Conservation (phyloP, 30 jellyfish, hydroid and myxozoan genomes). For the Turritopsis dohrnii region DNA sequence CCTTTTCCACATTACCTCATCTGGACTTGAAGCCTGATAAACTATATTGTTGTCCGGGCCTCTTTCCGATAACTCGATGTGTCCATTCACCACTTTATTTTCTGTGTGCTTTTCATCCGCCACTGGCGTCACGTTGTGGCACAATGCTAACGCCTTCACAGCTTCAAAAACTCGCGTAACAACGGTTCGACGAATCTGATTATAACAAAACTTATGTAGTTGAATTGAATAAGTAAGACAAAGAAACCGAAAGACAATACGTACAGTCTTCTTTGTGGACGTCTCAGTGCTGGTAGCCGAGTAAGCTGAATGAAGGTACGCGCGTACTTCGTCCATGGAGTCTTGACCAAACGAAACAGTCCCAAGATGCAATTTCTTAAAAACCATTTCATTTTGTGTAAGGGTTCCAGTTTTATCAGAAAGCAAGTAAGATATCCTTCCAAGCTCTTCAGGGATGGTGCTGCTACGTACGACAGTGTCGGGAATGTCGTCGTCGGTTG, state of each 20-base stretch:
- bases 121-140: conserved; percentile 94
- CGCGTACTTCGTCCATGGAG: conserved; percentile 78
- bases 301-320: conserved; percentile 48
- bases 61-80: conserved; percentile 56
- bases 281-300: conserved; percentile 46
- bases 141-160: conserved; percentile 87
- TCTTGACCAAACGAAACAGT: conserved; percentile 86
- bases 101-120: conserved; percentile 42
- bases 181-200: conserved; percentile 73
- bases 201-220: not conserved
- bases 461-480: conserved; percentile 95
- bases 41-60: conserved; percentile 45
- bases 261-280: conserved; percentile 63
- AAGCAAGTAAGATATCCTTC: conserved; percentile 69
- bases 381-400: conserved; percentile 91
- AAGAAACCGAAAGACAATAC: conserved; percentile 20
- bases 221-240: not conserved
- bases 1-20: conserved; percentile 51
- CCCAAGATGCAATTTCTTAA: conserved; percentile 74
- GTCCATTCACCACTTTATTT: conserved; percentile 61
- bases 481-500: conserved; percentile 62
- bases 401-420: conserved; percentile 94
- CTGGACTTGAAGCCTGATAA: conserved; percentile 97
- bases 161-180: conserved; percentile 92
- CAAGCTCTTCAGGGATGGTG: conserved; percentile 92